Percentiles rank a stretch among this genome's conserved stretches.
phyloP scores from a whole-genome alignment of 2,888 invertebrate genomes.

The Caenorhabditis sp. region DNA sequence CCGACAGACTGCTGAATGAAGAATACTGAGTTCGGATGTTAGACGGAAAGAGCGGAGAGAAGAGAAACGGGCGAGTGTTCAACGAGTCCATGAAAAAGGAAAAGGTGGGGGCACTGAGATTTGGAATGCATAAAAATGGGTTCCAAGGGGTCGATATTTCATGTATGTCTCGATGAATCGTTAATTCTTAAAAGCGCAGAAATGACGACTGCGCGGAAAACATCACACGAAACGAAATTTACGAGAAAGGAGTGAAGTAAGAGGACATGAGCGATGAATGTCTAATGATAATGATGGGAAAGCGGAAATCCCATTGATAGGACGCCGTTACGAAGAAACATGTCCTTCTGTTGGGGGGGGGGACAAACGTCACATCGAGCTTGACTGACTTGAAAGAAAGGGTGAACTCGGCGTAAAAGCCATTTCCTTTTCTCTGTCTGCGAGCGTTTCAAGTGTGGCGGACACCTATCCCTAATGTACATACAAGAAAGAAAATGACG shows the following conservation, averaged over 20 bases:
- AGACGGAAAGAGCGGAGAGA: not conserved
- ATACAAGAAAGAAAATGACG: constrained; percentile 33
- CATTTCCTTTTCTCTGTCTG: not conserved
- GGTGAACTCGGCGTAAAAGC: not conserved
- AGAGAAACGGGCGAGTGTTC: constrained; percentile 8
- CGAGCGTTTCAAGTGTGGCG: constrained; percentile 3
- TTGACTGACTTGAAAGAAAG: constrained; percentile 4
- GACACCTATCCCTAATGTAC: constrained; percentile 41
- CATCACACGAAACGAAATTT: constrained; percentile 9
- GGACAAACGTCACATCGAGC: not conserved
- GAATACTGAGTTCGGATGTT: constrained; percentile 2
- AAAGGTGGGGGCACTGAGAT: constrained; percentile 27
- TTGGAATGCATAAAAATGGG: constrained; percentile 58
- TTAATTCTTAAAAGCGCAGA: constrained; percentile 26
- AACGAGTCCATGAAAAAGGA: not conserved
- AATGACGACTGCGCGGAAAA: constrained; percentile 13
- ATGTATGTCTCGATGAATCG: constrained; percentile 57
- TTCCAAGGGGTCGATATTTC: constrained; percentile 22
- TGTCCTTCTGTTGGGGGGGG: not conserved
- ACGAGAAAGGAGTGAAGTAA: not conserved
- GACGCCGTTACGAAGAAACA: constrained; percentile 1
- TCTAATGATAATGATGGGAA: constrained; percentile 27
- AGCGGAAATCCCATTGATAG: not conserved
- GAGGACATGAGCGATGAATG: constrained; percentile 16
- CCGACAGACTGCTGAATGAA: constrained; percentile 29